These are phyloP conservation scores for Melipona quadrifasciata DNA, from an alignment of 1,140 invertebrate genomes.

Conservation along the genomic window DNA sequence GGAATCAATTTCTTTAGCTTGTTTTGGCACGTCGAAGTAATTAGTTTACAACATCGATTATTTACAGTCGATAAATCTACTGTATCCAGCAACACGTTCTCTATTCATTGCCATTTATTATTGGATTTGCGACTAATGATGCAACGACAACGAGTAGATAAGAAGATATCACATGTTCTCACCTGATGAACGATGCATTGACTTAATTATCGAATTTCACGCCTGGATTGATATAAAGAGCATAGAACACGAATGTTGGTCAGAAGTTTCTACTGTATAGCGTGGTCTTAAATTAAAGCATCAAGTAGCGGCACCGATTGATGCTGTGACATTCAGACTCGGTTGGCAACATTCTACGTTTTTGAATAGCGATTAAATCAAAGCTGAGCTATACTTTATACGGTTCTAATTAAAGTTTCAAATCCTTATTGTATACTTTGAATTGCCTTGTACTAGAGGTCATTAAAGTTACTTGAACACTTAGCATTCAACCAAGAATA, in stretches of 20 bases:
- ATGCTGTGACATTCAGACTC: neutral
- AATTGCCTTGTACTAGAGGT: neutral
- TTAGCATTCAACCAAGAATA: neutral
- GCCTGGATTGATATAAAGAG: neutral
- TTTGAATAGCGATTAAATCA: neutral
- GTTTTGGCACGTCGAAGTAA: neutral
- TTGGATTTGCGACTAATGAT: constrained; percentile 1
- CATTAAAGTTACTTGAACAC: neutral
- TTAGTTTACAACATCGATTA: neutral
- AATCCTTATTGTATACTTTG: neutral
- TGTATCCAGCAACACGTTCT: neutral
- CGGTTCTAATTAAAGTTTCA: neutral
- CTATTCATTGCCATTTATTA: constrained; percentile 8
- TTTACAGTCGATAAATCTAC: too few species aligned
- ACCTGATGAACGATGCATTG: neutral
- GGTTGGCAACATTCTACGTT: neutral
- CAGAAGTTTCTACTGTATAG: neutral
- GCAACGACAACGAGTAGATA: neutral
- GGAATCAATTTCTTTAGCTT: neutral
- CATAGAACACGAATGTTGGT: neutral
- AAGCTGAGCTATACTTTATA: neutral
- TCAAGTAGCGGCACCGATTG: neutral
- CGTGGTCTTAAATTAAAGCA: neutral
- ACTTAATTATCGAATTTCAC: constrained; percentile 26
- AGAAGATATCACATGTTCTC: neutral